phyloP scores from a whole-genome alignment of 2,113 vertebrate species.

The Sander lucioperca region DNA sequence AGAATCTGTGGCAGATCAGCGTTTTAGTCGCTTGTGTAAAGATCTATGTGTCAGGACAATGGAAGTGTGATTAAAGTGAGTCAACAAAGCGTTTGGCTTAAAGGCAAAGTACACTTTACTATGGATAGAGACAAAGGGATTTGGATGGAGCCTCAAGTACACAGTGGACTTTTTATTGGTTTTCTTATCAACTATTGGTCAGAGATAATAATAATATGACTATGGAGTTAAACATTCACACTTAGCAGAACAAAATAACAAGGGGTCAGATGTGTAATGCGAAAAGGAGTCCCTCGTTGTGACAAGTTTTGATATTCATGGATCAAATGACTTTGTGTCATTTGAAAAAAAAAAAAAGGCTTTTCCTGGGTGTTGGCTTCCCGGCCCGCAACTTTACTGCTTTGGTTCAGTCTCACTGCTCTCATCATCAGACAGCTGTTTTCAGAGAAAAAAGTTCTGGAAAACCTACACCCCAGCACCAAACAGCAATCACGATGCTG shows the following conservation, averaged over 20 bases:
- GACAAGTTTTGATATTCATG: neutral
- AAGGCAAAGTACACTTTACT: slow-evolving; percentile 10
- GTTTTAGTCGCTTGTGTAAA: slow-evolving; percentile 18
- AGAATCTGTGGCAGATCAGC: slow-evolving; percentile 49
- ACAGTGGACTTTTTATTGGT: neutral
- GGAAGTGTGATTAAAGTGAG: slow-evolving; percentile 39
- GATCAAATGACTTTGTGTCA: too few species aligned
- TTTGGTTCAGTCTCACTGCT: too few species aligned
- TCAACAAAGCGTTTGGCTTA: slow-evolving; percentile 39
- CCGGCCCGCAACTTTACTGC: too few species aligned
- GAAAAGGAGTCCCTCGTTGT: neutral
- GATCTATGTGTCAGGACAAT: neutral
- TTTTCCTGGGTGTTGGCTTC: too few species aligned
- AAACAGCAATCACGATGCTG: too few species aligned
- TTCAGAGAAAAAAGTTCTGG: too few species aligned
- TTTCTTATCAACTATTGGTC: slow-evolving; percentile 24
- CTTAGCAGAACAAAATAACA: neutral
- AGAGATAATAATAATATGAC: slow-evolving; percentile 9
- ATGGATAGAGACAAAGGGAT: neutral
- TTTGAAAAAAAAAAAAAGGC: too few species aligned
- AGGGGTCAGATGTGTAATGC: neutral
- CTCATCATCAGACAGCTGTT: too few species aligned
- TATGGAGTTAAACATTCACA: slow-evolving; percentile 15
- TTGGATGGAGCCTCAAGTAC: neutral
- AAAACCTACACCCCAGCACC: too few species aligned